Base-by-base conservation (phyloP, 2,113 vertebrate genomes). In the Anarrhichthys ocellatus region DNA sequence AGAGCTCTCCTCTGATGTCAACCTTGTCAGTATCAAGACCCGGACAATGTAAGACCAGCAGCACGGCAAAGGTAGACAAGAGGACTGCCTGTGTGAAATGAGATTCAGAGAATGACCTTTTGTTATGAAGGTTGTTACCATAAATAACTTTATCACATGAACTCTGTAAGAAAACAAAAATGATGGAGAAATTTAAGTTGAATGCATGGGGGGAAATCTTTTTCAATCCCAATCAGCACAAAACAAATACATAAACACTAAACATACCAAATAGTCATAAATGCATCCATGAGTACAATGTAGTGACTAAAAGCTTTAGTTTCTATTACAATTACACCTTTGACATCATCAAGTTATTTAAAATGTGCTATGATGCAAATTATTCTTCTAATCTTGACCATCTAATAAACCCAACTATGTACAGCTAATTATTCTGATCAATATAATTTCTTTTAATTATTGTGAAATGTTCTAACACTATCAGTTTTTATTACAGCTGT, bases 1-100 rank as follows among this genome's bases (percentile, higher is more conserved):
- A 94, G 90, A 86, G 89, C 92, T 94, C 94, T 93, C 93, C 94
- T 95, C 94, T 95, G 93, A 95, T 95, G 94, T 95, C 94, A 95
- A 93, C 95, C 95, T 93, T 95, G 95, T 95, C 94, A 94, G 91
- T 90, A 94, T 95, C 94, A 95, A 95, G 95, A 93, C 91, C 93
- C 82, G 83, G 84, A 93, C 94, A 94, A 93, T 92, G 85, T 91
- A 93, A 65, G 85, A 87, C 83, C 87, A 80, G 82, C 89, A 89
- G 88, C 80, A 8, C 63, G 7, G 86, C 62, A 78, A 80, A 92
- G 80, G 92, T 89, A 64, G 61, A 76, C 81, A 88, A 73, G 75
- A 81, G 52, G 73, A 69, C 68, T 44, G 85, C 80, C 72, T 6
- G 22, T 54, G 61, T 82, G 84, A 82, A 88, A 88, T 88, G 46